Conservation (phyloP, 2,113 vertebrate genomes). For the Channa maculata region DNA sequence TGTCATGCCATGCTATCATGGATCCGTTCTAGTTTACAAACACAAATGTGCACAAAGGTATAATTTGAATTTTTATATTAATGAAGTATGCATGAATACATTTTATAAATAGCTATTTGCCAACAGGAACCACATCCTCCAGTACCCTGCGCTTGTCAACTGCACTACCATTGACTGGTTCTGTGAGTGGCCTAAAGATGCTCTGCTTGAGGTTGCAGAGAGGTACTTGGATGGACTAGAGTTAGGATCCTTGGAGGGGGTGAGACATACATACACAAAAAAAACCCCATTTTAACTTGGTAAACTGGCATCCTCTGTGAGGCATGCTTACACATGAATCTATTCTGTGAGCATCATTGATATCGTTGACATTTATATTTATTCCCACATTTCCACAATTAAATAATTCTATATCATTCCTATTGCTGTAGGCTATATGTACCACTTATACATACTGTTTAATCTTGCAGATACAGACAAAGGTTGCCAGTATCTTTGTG, state of each 20-base stretch:
- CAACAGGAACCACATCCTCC: slow-evolving; percentile 88
- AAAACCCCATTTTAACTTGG: background rate
- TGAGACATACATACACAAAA: slow-evolving; percentile 64
- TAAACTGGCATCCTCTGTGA: background rate
- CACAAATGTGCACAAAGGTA: background rate
- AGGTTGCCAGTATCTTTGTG: slow-evolving; percentile 88
- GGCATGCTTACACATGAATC: background rate
- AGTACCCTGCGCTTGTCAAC: slow-evolving; percentile 91
- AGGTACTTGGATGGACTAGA: slow-evolving; percentile 85
- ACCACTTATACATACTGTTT: background rate
- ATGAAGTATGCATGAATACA: background rate
- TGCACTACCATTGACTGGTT: slow-evolving; percentile 95
- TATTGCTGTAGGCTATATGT: background rate
- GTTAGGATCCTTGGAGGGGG: slow-evolving; percentile 83
- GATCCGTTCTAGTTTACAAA: too few species aligned
- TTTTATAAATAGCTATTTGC: background rate
- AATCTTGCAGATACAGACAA: slow-evolving; percentile 84
- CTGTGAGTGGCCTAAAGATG: slow-evolving; percentile 90
- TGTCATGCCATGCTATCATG: too few species aligned
- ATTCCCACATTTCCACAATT: too few species aligned
- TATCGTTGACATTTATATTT: too few species aligned
- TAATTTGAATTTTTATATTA: background rate
- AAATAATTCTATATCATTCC: too few species aligned
- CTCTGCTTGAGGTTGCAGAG: slow-evolving; percentile 91
- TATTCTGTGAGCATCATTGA: too few species aligned